Percentiles rank a stretch among this genome's conserved stretches.
These are phyloP conservation scores for Pemphigus obesinymphae DNA, from an alignment of 1,140 invertebrate species.

Conservation along the genomic window DNA sequence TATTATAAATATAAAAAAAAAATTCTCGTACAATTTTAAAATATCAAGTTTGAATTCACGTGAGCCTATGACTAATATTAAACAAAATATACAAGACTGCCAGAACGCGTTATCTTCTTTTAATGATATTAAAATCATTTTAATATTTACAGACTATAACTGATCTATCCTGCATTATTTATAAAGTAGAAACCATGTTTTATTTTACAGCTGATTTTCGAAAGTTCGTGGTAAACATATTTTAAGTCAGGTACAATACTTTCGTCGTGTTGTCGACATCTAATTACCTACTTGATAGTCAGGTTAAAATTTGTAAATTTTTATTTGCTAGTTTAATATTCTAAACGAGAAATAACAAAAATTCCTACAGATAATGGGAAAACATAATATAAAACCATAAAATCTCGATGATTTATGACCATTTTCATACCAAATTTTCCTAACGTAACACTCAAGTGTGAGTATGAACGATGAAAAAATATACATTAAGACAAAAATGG, in stretches of 20 bases:
- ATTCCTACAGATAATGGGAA: neutral
- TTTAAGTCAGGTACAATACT: neutral
- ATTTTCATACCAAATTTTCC: neutral
- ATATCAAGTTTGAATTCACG: no score
- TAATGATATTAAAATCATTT: no score
- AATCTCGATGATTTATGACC: slow-evolving; percentile 19
- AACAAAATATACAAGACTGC: no score
- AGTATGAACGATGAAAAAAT: neutral
- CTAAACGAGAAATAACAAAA: neutral
- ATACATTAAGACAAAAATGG: neutral
- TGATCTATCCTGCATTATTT: no score
- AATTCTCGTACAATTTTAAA: no score
- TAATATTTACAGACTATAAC: no score
- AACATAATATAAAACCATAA: neutral
- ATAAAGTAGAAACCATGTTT: no score
- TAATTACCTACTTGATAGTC: no score
- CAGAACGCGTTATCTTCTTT: no score
- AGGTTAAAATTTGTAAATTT: neutral
- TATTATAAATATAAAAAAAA: no score
- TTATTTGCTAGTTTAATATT: neutral
- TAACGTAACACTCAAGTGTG: neutral
- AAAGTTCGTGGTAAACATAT: neutral
- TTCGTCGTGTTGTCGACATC: neutral
- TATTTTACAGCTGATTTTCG: no score
- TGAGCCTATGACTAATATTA: no score